phyloP scores from a whole-genome alignment of 2,888 invertebrate species.

The Ophioninae sp. region DNA sequence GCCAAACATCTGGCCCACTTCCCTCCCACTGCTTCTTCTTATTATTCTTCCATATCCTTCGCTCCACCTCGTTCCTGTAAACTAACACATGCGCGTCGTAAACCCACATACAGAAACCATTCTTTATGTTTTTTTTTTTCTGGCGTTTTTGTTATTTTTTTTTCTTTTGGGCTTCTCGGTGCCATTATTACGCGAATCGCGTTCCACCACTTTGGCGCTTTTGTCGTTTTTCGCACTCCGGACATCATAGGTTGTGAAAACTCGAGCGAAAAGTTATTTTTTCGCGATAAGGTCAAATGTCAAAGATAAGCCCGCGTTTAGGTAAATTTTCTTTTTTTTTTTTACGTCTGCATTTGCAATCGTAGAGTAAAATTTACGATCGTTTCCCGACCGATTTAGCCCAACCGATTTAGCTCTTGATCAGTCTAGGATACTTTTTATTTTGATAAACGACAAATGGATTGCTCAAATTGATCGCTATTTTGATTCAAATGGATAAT shows the following conservation, averaged over 20 bases:
- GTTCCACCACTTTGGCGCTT: background rate
- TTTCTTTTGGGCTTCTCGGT: background rate
- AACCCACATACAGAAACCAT: constrained; percentile 3
- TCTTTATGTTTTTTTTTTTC: background rate
- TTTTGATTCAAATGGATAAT: no score
- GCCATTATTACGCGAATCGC: constrained; percentile 15
- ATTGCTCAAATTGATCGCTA: no score
- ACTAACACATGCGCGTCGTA: background rate
- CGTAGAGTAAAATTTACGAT: no score
- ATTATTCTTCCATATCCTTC: constrained; percentile 21
- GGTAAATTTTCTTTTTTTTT: background rate
- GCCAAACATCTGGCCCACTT: constrained; percentile 80
- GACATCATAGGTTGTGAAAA: background rate
- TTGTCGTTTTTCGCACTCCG: background rate
- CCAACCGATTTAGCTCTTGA: no score
- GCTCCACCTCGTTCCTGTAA: constrained; percentile 11
- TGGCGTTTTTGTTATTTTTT: background rate
- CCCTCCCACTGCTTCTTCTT: constrained; percentile 54
- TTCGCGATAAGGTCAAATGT: background rate
- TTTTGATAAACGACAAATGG: no score
- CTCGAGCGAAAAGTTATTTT: constrained; percentile 1
- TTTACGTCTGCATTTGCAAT: no score
- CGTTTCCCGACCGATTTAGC: no score
- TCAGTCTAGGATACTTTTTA: no score
- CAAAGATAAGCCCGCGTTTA: no score